These are phyloP conservation scores for Onthophagus taurus DNA, from an alignment of 1,140 invertebrate genomes.

Conservation along the genomic window DNA sequence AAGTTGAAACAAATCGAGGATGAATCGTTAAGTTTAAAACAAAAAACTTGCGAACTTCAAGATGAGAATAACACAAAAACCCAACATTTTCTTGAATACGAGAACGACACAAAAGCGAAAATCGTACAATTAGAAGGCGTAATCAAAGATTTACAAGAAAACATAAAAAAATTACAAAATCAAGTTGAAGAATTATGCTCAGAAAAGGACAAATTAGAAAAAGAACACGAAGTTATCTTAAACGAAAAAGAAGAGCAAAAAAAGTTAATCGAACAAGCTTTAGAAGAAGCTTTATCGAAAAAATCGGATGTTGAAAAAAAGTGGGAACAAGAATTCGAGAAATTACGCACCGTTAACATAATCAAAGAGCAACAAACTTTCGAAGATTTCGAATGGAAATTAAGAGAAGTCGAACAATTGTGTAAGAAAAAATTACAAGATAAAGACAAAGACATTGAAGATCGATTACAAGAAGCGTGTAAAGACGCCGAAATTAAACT, in stretches of 20 bases:
- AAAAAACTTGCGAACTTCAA: slow-evolving; percentile 42
- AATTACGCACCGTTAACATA: slow-evolving; percentile 45
- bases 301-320: slow-evolving; percentile 46
- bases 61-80: slow-evolving; percentile 41
- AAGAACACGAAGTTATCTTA: slow-evolving; percentile 25
- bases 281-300: slow-evolving; percentile 49
- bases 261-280: slow-evolving; percentile 44
- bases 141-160: slow-evolving; percentile 40
- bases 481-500: slow-evolving; percentile 39
- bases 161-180: slow-evolving; percentile 42
- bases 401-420: slow-evolving; percentile 51
- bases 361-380: slow-evolving; percentile 52
- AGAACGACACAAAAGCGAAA: slow-evolving; percentile 30
- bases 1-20: slow-evolving; percentile 45
- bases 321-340: slow-evolving; percentile 54
- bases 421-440: slow-evolving; percentile 53
- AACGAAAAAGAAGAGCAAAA: slow-evolving; percentile 36
- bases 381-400: slow-evolving; percentile 61
- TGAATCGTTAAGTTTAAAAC: slow-evolving; percentile 41
- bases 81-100: slow-evolving; percentile 26
- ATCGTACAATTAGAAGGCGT: slow-evolving; percentile 40
- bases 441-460: slow-evolving; percentile 40
- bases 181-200: slow-evolving; percentile 37
- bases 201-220: slow-evolving; percentile 38
- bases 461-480: slow-evolving; percentile 41